phyloP scores from a whole-genome alignment of 2,888 invertebrate species.

The Galeruca laticollis region DNA sequence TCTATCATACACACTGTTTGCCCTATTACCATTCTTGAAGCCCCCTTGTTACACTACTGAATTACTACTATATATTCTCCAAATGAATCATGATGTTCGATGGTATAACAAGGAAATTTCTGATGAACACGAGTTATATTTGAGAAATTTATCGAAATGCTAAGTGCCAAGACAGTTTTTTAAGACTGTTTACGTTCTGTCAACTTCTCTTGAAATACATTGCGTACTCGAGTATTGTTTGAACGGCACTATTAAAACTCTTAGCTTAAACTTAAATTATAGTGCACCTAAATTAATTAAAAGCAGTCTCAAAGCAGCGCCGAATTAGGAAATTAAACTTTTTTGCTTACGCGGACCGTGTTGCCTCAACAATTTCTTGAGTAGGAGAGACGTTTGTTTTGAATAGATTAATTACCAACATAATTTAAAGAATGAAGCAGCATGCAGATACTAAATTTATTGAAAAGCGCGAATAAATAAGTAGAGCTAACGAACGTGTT shows the following conservation, averaged over 20 bases:
- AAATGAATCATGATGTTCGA: too few species aligned
- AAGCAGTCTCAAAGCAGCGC: conserved; percentile 1
- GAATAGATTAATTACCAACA: neutral
- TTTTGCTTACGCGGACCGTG: conserved; percentile 3
- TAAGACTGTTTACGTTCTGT: neutral
- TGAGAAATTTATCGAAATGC: neutral
- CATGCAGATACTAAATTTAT: neutral
- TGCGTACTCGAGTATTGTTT: neutral
- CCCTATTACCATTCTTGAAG: too few species aligned
- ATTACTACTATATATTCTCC: too few species aligned
- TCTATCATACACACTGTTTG: too few species aligned
- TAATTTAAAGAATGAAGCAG: neutral
- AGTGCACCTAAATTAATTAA: neutral
- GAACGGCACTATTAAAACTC: conserved; percentile 1
- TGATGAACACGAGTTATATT: neutral
- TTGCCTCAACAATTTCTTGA: conserved; percentile 1
- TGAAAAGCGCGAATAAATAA: too few species aligned
- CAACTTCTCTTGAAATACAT: neutral
- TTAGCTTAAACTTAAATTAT: neutral
- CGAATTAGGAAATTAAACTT: conserved; percentile 4
- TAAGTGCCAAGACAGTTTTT: neutral
- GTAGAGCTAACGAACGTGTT: too few species aligned
- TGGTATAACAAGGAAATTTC: neutral
- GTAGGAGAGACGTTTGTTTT: neutral
- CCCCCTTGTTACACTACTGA: too few species aligned